Evolutionary conservation across 1,140 invertebrate species (phyloP), one percentile per base, ranked within the genome.

Genomic region (Drosophila quadrilineata): DNA sequence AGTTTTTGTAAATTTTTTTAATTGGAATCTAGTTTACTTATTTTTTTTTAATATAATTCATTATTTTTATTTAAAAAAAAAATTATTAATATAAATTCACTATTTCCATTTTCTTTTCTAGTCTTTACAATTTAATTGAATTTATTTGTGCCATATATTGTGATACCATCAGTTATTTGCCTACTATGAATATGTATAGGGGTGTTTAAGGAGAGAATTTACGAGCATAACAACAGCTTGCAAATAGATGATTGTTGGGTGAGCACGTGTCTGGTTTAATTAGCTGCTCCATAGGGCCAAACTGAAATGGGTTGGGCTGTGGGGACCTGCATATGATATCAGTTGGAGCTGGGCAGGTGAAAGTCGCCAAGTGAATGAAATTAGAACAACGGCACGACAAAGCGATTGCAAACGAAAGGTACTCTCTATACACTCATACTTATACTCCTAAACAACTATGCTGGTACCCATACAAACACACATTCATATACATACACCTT

Each of bases 121-220:
- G n/a, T n/a, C n/a, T n/a, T n/a, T n/a, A n/a, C n/a, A 62, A 54
- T 28, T 35, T 50, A 79, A 79, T 71, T 59, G 66, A 79, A 79
- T 67, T 62, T 74, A 22, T 29, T 10, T 29, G 48, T 26, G 22
- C 26, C 41, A 36, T 35, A 40, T 29, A 16, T n/a, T 50, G 24
- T 35, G 31, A 21, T 21, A 38, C n/a, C 35, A 26, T 19, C 2
- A 6, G 28, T 12, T 1, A n/a, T 10, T 0, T 8, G n/a, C 28
- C 5, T 9, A 48, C 1, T 21, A 69, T 48, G 63, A 45, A 45
- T 29, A 46, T 36, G 60, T 49, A 33, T 31, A n/a, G 4, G 8
- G n/a, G n/a, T 31, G 8, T 9, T n/a, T n/a, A 21, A 21, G 9
- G 24, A 41, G 36, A 0, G 3, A 12, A 12, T 1, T 17, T 17